Evolutionary conservation across 2,113 vertebrate species (phyloP).

Genomic region (Nymphicus hollandicus): DNA sequence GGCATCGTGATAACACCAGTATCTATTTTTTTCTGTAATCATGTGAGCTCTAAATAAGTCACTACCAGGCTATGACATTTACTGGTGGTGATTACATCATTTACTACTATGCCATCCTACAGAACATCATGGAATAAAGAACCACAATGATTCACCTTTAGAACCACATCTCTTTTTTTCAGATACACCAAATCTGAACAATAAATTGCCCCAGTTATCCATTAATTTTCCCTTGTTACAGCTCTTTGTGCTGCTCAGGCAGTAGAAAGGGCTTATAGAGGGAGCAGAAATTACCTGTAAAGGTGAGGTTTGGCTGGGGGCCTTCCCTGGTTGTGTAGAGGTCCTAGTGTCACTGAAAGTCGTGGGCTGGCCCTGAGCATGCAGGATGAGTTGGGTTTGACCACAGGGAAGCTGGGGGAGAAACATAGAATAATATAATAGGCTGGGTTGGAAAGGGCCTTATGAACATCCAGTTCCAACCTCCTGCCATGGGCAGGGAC

Average conservation of each 20-base stretch:
- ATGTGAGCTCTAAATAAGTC: neutral
- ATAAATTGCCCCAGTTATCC: fast-evolving
- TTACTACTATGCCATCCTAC: neutral
- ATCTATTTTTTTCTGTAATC: neutral
- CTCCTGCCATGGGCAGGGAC: neutral
- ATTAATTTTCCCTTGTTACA: neutral
- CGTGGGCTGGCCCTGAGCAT: fast-evolving
- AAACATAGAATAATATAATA: neutral
- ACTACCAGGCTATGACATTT: neutral
- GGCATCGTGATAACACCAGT: neutral
- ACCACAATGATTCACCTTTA: neutral
- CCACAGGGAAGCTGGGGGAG: neutral
- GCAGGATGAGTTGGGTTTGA: neutral
- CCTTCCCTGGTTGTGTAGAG: neutral
- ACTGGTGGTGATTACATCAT: neutral
- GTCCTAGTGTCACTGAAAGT: neutral
- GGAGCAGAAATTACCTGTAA: neutral
- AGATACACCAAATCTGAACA: neutral
- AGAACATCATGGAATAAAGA: neutral
- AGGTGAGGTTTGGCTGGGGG: neutral
- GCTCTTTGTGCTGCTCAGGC: neutral
- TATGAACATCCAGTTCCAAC: neutral
- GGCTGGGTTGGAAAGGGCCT: neutral
- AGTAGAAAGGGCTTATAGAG: neutral
- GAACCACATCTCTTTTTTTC: neutral